Evolutionary conservation across 2,888 invertebrate species (phyloP).

Genomic region (Scaptomyza parva): DNA sequence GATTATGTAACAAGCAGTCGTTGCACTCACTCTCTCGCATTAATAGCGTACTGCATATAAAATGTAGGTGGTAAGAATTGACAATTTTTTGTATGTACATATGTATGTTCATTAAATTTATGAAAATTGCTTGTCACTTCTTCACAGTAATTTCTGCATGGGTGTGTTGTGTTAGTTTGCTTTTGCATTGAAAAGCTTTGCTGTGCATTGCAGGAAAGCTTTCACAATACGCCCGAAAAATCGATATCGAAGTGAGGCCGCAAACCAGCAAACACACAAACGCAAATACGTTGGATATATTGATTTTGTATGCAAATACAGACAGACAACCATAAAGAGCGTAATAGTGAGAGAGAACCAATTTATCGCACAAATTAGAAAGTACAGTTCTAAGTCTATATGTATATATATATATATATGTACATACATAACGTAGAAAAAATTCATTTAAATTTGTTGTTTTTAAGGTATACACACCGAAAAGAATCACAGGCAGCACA

Average conservation of each 20-base stretch:
- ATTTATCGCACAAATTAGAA: conserved; percentile 66
- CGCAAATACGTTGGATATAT: conserved; percentile 63
- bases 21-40: conserved; percentile 37
- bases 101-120: conserved; percentile 63
- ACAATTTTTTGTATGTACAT: conserved; percentile 67
- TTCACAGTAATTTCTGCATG: conserved; percentile 23
- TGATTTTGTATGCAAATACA: conserved; percentile 75
- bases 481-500: conserved; percentile 81
- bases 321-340: conserved; percentile 47
- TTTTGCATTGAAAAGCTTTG: conserved; percentile 62
- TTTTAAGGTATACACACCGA: conserved; percentile 72
- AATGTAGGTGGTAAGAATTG: conserved; percentile 43
- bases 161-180: conserved; percentile 16
- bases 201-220: conserved; percentile 55
- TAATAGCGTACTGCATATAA: conserved; percentile 30
- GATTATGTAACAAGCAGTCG: conserved; percentile 68
- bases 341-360: conserved; percentile 34
- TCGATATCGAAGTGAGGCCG: conserved; percentile 70
- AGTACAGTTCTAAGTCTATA: conserved; percentile 72
- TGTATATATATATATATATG: conserved; percentile 43
- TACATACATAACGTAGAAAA: conserved; percentile 13
- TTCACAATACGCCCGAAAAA: conserved; percentile 69
- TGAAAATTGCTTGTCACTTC: conserved; percentile 63
- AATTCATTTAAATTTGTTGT: conserved; percentile 56
- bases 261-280: conserved; percentile 26